These are phyloP conservation scores for Tychaedon coryphoeus DNA, from an alignment of 2,113 vertebrate genomes.

Conservation along the genomic window DNA sequence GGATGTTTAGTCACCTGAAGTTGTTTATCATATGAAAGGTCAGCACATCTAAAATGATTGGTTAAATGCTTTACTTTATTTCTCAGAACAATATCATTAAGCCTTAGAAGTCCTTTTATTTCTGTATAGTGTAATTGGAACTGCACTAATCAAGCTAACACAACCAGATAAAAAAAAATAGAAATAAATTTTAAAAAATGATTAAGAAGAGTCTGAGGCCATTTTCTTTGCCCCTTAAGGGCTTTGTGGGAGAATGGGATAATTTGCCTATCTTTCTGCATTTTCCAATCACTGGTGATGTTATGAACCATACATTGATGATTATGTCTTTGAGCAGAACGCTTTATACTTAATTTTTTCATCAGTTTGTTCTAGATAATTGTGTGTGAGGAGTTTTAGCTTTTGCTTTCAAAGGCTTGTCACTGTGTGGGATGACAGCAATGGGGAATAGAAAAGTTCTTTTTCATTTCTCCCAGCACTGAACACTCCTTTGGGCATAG, in stretches of 20 bases:
- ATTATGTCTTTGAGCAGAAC: constrained; percentile 41
- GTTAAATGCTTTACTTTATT: not conserved
- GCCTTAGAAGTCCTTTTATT: not conserved
- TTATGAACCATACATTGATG: constrained; percentile 32
- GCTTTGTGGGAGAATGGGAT: not conserved
- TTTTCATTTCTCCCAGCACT: constrained; percentile 39
- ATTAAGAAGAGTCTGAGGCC: not conserved
- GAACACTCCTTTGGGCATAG: constrained; percentile 21
- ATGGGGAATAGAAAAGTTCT: constrained; percentile 10
- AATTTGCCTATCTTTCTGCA: not conserved
- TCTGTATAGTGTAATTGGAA: not conserved
- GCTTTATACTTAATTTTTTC: constrained; percentile 56
- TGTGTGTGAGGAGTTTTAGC: constrained; percentile 54
- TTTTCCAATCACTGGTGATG: constrained; percentile 17
- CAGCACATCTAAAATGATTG: not conserved
- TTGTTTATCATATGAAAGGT: not conserved
- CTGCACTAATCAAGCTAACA: not conserved
- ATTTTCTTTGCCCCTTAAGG: not conserved
- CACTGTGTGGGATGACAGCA: constrained; percentile 50
- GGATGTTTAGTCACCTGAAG: not conserved
- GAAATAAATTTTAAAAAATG: not conserved
- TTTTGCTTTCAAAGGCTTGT: constrained; percentile 65
- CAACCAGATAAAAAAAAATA: not conserved
- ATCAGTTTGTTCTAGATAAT: constrained; percentile 60
- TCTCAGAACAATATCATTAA: not conserved